Percentiles rank a stretch among this genome's conserved stretches.
phyloP scores from a whole-genome alignment of 2,113 vertebrate species.

The Aldabrachelys gigantea region DNA sequence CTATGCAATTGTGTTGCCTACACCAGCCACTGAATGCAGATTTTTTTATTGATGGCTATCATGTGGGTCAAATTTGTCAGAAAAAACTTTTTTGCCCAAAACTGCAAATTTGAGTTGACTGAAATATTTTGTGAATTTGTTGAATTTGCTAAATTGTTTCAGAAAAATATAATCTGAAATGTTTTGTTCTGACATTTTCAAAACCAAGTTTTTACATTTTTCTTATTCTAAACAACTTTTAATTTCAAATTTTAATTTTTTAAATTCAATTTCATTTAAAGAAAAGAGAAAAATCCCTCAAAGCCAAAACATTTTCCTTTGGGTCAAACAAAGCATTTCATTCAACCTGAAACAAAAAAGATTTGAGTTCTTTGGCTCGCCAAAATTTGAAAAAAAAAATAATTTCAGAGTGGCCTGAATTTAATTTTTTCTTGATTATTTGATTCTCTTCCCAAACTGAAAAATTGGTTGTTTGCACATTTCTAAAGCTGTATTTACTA shows the following conservation, averaged over 20 bases:
- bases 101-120: background rate
- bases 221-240: background rate
- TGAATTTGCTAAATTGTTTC: background rate
- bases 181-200: background rate
- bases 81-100: background rate
- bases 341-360: background rate
- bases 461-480: background rate
- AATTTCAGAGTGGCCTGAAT: background rate
- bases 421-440: background rate
- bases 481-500: background rate
- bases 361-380: background rate
- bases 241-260: background rate
- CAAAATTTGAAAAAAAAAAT: background rate
- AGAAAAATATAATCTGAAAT: background rate
- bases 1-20: accelerated
- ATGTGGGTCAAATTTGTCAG: background rate
- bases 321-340: background rate
- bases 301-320: background rate
- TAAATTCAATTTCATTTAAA: background rate
- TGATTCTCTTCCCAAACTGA: background rate
- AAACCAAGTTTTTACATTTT: background rate
- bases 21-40: background rate
- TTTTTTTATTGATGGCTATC: background rate
- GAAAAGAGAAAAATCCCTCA: background rate
- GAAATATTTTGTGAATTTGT: background rate